These are phyloP conservation scores for Choristoneura rosaceana DNA, from an alignment of 2,888 invertebrate species.

Conservation along the genomic window DNA sequence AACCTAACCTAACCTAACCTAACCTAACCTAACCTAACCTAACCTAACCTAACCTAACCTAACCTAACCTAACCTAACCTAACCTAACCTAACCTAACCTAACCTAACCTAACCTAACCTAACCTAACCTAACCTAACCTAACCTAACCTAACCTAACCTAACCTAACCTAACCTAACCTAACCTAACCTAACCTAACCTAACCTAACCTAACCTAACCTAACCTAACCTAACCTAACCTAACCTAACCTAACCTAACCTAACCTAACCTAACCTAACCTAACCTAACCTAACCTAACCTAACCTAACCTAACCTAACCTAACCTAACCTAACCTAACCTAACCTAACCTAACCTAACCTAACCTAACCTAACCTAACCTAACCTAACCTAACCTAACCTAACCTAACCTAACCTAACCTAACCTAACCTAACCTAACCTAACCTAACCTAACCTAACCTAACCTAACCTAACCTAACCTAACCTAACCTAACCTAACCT, in stretches of 20 bases:
- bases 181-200: slow-evolving; percentile 26
- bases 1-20: slow-evolving; percentile 46
- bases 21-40: slow-evolving; percentile 32
- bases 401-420: background rate
- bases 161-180: slow-evolving; percentile 39
- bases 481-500: background rate
- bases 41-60: slow-evolving; percentile 44
- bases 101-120: slow-evolving; percentile 44
- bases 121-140: slow-evolving; percentile 42
- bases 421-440: background rate
- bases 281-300: slow-evolving; percentile 24
- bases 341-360: slow-evolving; percentile 4
- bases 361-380: background rate
- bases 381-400: slow-evolving; percentile 4
- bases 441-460: slow-evolving; percentile 4
- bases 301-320: slow-evolving; percentile 27
- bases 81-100: slow-evolving; percentile 44
- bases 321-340: slow-evolving; percentile 25
- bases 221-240: slow-evolving; percentile 24
- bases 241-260: slow-evolving; percentile 27
- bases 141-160: slow-evolving; percentile 29
- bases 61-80: slow-evolving; percentile 39
- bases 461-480: background rate
- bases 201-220: slow-evolving; percentile 38
- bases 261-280: slow-evolving; percentile 28